Conservation (phyloP, 2,888 invertebrate species). For the Colletes collaris region DNA sequence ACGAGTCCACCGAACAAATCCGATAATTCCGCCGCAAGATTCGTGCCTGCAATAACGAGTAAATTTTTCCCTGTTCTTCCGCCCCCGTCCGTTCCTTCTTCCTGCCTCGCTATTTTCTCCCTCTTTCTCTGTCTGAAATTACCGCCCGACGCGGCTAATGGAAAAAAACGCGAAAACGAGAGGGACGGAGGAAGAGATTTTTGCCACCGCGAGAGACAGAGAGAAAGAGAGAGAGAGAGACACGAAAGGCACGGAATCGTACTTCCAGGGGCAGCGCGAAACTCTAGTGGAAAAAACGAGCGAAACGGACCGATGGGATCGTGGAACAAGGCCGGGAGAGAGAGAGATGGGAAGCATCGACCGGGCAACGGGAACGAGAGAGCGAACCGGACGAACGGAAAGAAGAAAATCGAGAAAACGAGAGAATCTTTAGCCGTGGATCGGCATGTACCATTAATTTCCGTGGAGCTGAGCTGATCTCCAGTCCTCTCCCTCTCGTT, state of each 20-base stretch:
- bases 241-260: background rate
- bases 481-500: constrained; percentile 9
- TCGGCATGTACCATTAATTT: constrained; percentile 71
- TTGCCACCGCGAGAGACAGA: background rate
- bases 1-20: constrained; percentile 55
- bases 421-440: constrained; percentile 53
- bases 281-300: background rate
- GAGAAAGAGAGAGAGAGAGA: constrained; percentile 4
- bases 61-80: constrained; percentile 49
- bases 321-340: background rate
- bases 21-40: constrained; percentile 64
- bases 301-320: background rate
- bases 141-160: constrained; percentile 28
- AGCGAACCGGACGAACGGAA: constrained; percentile 3
- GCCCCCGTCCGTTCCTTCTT: background rate
- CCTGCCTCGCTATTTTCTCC: background rate
- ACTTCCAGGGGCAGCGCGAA: background rate
- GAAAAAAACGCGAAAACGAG: constrained; percentile 17
- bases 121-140: constrained; percentile 30
- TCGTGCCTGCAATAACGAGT: constrained; percentile 58
- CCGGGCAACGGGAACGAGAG: background rate
- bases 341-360: background rate
- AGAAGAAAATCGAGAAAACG: constrained; percentile 40
- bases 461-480: constrained; percentile 48
- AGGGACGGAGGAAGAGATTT: background rate